Percentiles rank a stretch among this genome's conserved stretches.
phyloP scores from a whole-genome alignment of 2,113 vertebrate species.

The Vicugna pacos region DNA sequence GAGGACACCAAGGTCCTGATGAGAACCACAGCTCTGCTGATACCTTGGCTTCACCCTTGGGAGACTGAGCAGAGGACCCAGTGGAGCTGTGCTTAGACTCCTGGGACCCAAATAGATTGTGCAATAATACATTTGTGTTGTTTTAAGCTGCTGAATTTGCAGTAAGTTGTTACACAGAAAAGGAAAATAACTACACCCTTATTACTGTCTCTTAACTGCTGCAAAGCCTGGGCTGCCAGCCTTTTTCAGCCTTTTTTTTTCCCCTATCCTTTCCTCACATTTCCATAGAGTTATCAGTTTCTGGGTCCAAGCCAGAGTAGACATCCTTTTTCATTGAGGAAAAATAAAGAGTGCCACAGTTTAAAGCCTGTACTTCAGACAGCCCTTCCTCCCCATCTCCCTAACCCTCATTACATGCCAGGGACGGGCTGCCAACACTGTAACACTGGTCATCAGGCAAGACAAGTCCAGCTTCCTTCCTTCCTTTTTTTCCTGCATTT shows the following conservation, averaged over 20 bases:
- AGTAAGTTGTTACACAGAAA: neutral
- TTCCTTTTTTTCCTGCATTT: no score
- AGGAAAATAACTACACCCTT: neutral
- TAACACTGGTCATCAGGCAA: neutral
- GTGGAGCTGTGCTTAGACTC: neutral
- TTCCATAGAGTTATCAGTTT: neutral
- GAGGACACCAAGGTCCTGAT: neutral
- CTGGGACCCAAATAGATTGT: neutral
- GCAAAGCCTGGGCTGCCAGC: neutral
- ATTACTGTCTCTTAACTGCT: neutral
- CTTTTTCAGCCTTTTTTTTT: neutral
- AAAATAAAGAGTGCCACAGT: neutral
- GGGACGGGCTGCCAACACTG: neutral
- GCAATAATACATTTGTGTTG: neutral
- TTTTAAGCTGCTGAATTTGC: slow-evolving; percentile 4
- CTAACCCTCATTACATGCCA: neutral
- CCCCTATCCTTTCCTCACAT: neutral
- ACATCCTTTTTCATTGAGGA: neutral
- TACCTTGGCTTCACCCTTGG: neutral
- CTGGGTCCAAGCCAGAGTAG: neutral
- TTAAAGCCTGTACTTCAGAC: slow-evolving; percentile 32
- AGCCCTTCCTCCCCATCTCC: neutral
- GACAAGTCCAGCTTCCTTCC: neutral
- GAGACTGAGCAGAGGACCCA: neutral
- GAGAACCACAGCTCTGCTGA: neutral